A percentile compares a stretch with the other conserved stretches of the same genome.
phyloP scores from a whole-genome alignment of 2,113 vertebrate genomes.

The Tretioscincus oriximinensis region DNA sequence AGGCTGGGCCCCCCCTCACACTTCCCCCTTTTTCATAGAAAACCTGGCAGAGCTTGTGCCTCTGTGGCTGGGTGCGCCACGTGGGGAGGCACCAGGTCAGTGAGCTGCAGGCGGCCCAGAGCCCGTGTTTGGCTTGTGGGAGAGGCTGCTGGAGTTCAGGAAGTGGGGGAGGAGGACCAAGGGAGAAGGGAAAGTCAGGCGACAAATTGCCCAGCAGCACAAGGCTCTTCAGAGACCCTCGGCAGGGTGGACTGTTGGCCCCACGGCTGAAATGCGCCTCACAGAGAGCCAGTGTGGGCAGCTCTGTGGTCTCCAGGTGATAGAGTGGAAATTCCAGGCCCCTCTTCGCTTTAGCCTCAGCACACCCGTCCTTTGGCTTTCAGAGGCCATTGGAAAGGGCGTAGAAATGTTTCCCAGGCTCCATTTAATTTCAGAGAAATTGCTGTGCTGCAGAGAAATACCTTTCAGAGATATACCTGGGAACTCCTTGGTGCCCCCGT shows the following conservation, averaged over 20 bases:
- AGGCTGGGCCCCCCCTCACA: constrained; percentile 39
- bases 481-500: too few relatives aligned
- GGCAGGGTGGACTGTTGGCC: background rate
- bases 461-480: background rate
- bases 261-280: background rate
- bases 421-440: background rate
- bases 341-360: background rate
- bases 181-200: constrained; percentile 2
- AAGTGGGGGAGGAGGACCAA: background rate
- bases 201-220: background rate
- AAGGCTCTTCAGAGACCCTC: constrained; percentile 21
- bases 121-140: constrained; percentile 53
- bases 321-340: background rate
- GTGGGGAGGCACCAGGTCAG: constrained; percentile 31
- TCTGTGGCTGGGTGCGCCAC: constrained; percentile 32
- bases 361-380: background rate
- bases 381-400: background rate
- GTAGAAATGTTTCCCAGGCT: constrained; percentile 5
- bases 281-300: constrained; percentile 32
- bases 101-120: background rate
- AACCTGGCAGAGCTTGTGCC: background rate
- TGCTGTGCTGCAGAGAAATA: background rate
- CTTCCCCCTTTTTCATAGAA: constrained; percentile 26
- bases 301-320: background rate
- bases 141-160: constrained; percentile 37